These are phyloP conservation scores for Alaudala cheleensis DNA, from an alignment of 2,113 vertebrate genomes.

Conservation along the genomic window DNA sequence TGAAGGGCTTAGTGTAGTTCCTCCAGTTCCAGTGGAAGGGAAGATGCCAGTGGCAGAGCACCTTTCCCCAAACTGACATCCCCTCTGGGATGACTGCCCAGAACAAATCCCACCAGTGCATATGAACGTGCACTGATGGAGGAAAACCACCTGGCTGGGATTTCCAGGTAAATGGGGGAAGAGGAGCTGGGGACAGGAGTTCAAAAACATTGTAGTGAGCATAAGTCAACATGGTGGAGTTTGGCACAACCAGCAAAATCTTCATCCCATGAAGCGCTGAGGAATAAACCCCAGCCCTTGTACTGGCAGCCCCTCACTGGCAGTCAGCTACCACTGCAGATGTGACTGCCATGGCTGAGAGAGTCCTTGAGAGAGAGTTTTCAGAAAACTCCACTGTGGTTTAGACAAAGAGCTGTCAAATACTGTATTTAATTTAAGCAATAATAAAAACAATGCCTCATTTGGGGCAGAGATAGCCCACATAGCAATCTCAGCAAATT, in stretches of 20 bases:
- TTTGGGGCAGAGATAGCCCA: background rate
- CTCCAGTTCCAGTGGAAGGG: background rate
- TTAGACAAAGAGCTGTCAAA: slow-evolving; percentile 35
- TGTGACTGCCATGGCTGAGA: background rate
- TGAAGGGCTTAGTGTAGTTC: background rate
- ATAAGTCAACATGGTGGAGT: background rate
- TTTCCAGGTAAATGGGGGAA: background rate
- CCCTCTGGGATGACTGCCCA: background rate
- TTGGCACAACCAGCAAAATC: background rate
- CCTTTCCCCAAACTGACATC: fast-evolving
- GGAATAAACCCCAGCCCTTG: background rate
- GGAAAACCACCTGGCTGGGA: background rate
- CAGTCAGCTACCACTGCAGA: background rate
- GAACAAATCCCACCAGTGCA: background rate
- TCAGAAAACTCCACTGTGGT: background rate
- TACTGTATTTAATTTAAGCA: slow-evolving; percentile 17
- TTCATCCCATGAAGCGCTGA: background rate
- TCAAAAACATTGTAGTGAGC: background rate
- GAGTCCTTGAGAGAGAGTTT: background rate
- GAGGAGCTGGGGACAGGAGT: background rate
- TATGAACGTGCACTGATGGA: background rate
- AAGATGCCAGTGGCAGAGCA: background rate
- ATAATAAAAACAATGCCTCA: background rate
- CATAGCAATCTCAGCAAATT: background rate
- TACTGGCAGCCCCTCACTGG: background rate